phyloP scores from a whole-genome alignment of 2,113 vertebrate species.

The Sander lucioperca region DNA sequence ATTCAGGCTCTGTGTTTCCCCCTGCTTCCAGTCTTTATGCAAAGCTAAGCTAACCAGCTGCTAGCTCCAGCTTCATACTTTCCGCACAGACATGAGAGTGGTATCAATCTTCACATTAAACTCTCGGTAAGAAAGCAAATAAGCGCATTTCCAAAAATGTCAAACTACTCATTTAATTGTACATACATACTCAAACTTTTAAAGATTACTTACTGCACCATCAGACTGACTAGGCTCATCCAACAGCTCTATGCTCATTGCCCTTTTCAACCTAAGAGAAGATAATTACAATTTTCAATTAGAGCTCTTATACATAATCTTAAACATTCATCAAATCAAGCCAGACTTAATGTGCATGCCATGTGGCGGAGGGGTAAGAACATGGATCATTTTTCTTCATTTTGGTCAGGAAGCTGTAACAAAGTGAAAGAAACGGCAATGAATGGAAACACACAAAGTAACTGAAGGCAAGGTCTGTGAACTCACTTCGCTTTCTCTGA shows the following conservation, averaged over 20 bases:
- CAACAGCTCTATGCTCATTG: slow-evolving; percentile 66
- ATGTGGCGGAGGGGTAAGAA: background rate
- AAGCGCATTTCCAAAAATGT: background rate
- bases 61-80: background rate
- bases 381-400: background rate
- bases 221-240: slow-evolving; percentile 64
- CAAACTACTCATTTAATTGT: background rate
- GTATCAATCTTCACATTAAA: background rate
- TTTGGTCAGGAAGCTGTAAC: background rate
- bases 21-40: background rate
- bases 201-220: slow-evolving; percentile 62
- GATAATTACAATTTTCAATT: slow-evolving; percentile 31
- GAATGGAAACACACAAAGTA: slow-evolving; percentile 18
- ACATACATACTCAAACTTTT: background rate
- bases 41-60: background rate
- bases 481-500: slow-evolving; percentile 91
- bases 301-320: background rate
- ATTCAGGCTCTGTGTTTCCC: background rate
- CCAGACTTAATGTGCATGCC: background rate
- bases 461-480: slow-evolving; percentile 11
- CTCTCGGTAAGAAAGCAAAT: background rate
- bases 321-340: slow-evolving; percentile 5
- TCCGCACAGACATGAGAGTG: background rate
- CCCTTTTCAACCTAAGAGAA: slow-evolving; percentile 70
- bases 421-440: background rate